phyloP scores from a whole-genome alignment of 1,140 invertebrate species.

The Chlorops oryzae region DNA sequence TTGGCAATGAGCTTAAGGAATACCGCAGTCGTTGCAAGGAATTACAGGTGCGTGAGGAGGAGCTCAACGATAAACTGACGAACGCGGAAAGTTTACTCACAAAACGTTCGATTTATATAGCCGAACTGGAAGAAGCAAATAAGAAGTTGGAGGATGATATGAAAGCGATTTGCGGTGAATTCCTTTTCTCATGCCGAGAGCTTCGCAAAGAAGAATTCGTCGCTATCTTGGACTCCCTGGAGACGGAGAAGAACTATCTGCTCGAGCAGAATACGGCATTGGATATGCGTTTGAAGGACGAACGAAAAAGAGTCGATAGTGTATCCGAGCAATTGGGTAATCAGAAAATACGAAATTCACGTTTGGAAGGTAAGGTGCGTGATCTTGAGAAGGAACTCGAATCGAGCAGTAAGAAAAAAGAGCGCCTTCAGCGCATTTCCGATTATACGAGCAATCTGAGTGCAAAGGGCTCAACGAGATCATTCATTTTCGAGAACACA shows the following conservation, averaged over 20 bases:
- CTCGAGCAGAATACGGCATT: conserved; percentile 50
- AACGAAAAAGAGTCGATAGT: conserved; percentile 40
- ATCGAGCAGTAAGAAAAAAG: conserved; percentile 34
- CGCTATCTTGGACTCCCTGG: conserved; percentile 48
- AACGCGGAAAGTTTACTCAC: conserved; percentile 23
- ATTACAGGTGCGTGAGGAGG: conserved; percentile 24
- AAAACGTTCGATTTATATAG: conserved; percentile 22
- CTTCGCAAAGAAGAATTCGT: conserved; percentile 44
- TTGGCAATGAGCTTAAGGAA: conserved; percentile 52
- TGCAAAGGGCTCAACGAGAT: conserved; percentile 29
- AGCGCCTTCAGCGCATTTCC: conserved; percentile 36
- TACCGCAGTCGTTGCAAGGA: conserved; percentile 27
- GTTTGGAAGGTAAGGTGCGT: conserved; percentile 33
- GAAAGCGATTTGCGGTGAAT: conserved; percentile 35
- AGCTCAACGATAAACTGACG: conserved; percentile 30
- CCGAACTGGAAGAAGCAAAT: conserved; percentile 20
- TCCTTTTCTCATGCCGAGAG: conserved; percentile 41
- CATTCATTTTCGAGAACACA: conserved; percentile 41
- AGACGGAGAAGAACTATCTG: conserved; percentile 53
- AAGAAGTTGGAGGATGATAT: conserved; percentile 37
- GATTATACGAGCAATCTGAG: conserved; percentile 35
- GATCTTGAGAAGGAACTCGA: conserved; percentile 41
- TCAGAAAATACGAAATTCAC: conserved; percentile 32
- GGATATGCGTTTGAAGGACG: conserved; percentile 51
- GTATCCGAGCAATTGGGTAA: conserved; percentile 25